Conservation (phyloP, 2,888 invertebrate species). For the Lottia scabra region DNA sequence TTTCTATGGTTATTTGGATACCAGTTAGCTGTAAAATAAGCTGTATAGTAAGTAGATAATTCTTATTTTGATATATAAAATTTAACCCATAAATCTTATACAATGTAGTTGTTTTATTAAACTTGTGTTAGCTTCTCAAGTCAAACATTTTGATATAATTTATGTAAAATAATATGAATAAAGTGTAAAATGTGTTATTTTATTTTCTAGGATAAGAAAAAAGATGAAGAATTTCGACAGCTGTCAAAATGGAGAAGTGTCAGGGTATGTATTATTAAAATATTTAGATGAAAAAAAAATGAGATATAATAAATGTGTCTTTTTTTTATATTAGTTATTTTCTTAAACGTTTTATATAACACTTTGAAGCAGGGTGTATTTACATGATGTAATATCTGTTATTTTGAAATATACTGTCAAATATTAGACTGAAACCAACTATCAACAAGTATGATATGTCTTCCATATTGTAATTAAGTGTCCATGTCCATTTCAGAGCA, state of each 20-base stretch:
- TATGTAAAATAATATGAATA: neutral
- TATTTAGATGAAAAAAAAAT: neutral
- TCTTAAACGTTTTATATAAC: too few species aligned
- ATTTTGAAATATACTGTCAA: neutral
- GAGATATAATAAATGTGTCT: neutral
- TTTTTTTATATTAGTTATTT: neutral
- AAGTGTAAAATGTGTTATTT: neutral
- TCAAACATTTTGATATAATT: too few species aligned
- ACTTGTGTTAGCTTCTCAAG: too few species aligned
- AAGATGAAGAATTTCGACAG: constrained; percentile 37
- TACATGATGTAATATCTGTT: neutral
- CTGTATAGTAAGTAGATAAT: constrained; percentile 76
- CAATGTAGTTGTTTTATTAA: too few species aligned
- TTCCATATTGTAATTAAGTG: neutral
- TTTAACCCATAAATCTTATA: too few species aligned
- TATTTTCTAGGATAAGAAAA: constrained; percentile 46
- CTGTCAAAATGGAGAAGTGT: constrained; percentile 36
- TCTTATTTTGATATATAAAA: neutral
- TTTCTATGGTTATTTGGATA: constrained; percentile 94
- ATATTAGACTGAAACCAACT: too few species aligned
- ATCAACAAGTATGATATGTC: neutral
- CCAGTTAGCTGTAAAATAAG: constrained; percentile 86
- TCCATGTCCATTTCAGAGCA: neutral
- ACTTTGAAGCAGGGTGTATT: too few species aligned
- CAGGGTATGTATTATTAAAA: constrained; percentile 33